Conservation (phyloP, 2,888 invertebrate genomes). For the Unio delphinus region DNA sequence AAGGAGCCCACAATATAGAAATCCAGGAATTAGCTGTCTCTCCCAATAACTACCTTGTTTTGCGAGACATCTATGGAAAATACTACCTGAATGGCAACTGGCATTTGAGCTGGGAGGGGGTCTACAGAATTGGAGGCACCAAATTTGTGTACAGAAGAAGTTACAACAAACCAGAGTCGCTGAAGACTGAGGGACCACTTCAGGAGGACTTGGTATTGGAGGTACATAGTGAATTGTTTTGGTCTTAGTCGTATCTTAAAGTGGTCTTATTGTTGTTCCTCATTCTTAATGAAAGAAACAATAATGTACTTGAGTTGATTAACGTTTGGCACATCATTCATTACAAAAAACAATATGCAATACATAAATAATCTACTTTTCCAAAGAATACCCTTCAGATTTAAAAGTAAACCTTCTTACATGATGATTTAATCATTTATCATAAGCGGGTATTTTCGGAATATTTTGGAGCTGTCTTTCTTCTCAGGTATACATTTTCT, state of each 20-base stretch:
- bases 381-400: too few relatives aligned
- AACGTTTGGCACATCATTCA: too few relatives aligned
- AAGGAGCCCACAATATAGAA: constrained; percentile 91
- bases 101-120: constrained; percentile 91
- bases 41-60: constrained; percentile 92
- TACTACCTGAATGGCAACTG: constrained; percentile 96
- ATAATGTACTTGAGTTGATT: too few relatives aligned
- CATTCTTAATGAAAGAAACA: not conserved
- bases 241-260: not conserved
- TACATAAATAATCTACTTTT: too few relatives aligned
- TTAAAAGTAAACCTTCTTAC: too few relatives aligned
- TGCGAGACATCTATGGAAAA: constrained; percentile 85
- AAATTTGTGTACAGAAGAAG: constrained; percentile 88
- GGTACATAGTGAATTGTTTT: constrained; percentile 71
- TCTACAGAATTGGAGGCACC: constrained; percentile 84
- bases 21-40: constrained; percentile 86
- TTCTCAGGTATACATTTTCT: too few relatives aligned
- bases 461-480: too few relatives aligned
- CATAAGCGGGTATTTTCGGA: too few relatives aligned
- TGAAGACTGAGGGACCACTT: constrained; percentile 90
- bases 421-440: too few relatives aligned
- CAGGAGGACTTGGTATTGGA: constrained; percentile 89
- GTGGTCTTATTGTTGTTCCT: not conserved
- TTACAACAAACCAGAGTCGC: constrained; percentile 79
- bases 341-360: too few relatives aligned